These are phyloP conservation scores for Drosophila anomelani DNA, from an alignment of 2,888 invertebrate genomes.

Conservation along the genomic window DNA sequence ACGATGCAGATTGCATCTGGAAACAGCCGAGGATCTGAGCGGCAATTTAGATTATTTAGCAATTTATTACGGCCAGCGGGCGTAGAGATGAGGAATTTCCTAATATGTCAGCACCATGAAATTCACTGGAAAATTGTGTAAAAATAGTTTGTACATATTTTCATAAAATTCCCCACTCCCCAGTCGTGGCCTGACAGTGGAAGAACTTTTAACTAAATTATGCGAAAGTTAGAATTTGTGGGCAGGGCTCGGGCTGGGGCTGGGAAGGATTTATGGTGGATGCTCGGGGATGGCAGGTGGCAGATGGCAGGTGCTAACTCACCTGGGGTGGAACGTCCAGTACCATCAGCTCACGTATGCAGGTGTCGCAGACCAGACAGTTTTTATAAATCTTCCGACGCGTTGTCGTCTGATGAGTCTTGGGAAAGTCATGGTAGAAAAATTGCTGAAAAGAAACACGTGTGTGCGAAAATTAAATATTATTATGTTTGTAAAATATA, in stretches of 20 bases:
- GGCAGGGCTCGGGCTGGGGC: conserved; percentile 5
- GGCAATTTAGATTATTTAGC: conserved; percentile 56
- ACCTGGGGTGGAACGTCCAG: conserved; percentile 85
- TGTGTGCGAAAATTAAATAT: conserved; percentile 15
- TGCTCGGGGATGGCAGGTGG: not conserved
- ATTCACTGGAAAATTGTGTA: conserved; percentile 50
- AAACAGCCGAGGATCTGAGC: conserved; percentile 3
- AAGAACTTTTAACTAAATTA: conserved; percentile 49
- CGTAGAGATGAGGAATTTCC: conserved; percentile 13
- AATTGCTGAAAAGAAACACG: conserved; percentile 82
- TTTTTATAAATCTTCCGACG: conserved; percentile 84
- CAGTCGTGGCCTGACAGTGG: conserved; percentile 12
- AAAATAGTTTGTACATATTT: conserved; percentile 41
- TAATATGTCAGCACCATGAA: conserved; percentile 36
- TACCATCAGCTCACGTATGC: conserved; percentile 85
- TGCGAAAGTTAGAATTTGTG: conserved; percentile 30
- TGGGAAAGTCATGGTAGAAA: conserved; percentile 85
- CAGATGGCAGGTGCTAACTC: conserved; percentile 50
- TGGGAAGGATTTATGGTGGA: conserved; percentile 22
- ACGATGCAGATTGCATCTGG: conserved; percentile 39
- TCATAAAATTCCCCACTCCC: conserved; percentile 18
- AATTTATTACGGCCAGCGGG: conserved; percentile 46
- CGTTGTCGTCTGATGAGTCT: conserved; percentile 83
- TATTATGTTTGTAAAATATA: conserved; percentile 19
- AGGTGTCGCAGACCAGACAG: conserved; percentile 85